Conservation (phyloP, 2,888 invertebrate species). For the Pharmacophagus antenor region DNA sequence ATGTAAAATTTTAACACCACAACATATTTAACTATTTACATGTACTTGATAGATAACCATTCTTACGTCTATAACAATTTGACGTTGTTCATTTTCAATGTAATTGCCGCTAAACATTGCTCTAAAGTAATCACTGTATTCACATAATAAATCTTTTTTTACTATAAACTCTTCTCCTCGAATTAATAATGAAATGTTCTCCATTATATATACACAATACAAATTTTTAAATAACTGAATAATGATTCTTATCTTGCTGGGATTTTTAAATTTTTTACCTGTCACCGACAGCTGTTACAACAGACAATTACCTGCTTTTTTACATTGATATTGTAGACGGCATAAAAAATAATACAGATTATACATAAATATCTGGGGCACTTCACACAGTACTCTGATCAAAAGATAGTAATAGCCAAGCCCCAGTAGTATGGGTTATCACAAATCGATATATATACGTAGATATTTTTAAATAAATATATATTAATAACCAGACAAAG, state of each 20-base stretch:
- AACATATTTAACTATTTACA: background rate
- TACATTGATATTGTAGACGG: too few relatives aligned
- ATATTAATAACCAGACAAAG: too few relatives aligned
- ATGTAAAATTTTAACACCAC: background rate
- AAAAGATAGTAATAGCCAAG: too few relatives aligned
- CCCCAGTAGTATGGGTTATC: too few relatives aligned
- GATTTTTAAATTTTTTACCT: background rate
- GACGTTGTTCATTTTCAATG: slow-evolving; percentile 56
- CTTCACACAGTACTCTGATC: too few relatives aligned
- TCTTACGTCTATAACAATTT: slow-evolving; percentile 66
- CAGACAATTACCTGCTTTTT: background rate
- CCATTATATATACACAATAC: slow-evolving; percentile 36
- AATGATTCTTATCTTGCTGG: background rate
- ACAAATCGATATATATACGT: too few relatives aligned
- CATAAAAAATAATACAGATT: too few relatives aligned
- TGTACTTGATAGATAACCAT: background rate
- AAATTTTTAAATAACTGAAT: background rate
- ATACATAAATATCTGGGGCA: too few relatives aligned
- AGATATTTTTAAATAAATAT: too few relatives aligned
- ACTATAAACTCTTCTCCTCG: slow-evolving; percentile 54
- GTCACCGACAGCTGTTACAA: background rate
- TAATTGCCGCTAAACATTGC: slow-evolving; percentile 75
- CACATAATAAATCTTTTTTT: slow-evolving; percentile 54
- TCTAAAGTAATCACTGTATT: slow-evolving; percentile 70
- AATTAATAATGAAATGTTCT: slow-evolving; percentile 51